A percentile compares a stretch with the other conserved stretches of the same genome.
Conservation (phyloP, 1,140 invertebrate species). For the Drosophila lini region DNA sequence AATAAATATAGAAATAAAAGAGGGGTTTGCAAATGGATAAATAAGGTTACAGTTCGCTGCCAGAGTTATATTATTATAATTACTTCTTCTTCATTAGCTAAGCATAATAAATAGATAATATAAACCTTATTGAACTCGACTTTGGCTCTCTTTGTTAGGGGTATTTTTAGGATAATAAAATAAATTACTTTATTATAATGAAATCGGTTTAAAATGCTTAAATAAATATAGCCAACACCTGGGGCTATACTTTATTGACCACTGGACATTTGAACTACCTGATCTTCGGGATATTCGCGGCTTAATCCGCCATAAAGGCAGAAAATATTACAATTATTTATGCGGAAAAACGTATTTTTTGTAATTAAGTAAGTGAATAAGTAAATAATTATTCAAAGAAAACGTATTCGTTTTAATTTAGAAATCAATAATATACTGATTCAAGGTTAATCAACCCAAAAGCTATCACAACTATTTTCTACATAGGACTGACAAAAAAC, state of each 20-base stretch:
- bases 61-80: too few relatives aligned
- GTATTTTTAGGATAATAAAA: neutral
- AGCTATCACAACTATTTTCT: neutral
- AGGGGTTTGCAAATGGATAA: neutral
- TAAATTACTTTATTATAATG: neutral
- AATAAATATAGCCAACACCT: neutral
- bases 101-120: neutral
- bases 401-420: neutral
- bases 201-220: neutral
- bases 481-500: too few relatives aligned
- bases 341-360: neutral
- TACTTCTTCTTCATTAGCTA: neutral
- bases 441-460: neutral
- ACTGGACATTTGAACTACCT: neutral
- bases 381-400: neutral
- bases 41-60: neutral
- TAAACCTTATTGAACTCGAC: neutral
- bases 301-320: neutral
- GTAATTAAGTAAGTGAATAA: neutral
- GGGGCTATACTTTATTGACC: neutral
- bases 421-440: neutral
- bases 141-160: neutral
- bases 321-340: neutral
- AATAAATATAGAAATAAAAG: neutral
- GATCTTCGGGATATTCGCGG: neutral